These are phyloP conservation scores for Nothobranchius furzeri DNA, from an alignment of 2,113 vertebrate species.

Conservation along the genomic window DNA sequence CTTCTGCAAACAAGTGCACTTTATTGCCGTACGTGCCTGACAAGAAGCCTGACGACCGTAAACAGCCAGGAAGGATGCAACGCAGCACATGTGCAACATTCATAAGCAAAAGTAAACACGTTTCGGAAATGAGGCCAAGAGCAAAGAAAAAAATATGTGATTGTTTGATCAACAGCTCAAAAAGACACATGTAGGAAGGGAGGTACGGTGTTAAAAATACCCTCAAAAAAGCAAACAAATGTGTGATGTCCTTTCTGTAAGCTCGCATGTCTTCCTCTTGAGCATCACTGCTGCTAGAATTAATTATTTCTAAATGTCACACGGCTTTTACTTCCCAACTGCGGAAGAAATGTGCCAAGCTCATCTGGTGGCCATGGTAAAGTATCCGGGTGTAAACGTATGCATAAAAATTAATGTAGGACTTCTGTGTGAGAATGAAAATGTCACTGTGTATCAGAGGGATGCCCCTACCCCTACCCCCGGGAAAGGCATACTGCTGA, in stretches of 20 bases:
- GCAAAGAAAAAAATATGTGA: too few species aligned
- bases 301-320: constrained; percentile 43
- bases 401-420: constrained; percentile 25
- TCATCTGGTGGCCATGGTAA: constrained; percentile 29
- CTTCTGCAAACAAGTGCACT: constrained; percentile 44
- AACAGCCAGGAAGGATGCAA: not conserved
- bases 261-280: constrained; percentile 12
- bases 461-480: too few species aligned
- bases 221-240: constrained; percentile 26
- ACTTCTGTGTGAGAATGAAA: not conserved
- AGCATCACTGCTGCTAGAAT: constrained; percentile 30
- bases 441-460: not conserved
- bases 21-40: not conserved
- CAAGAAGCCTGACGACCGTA: not conserved
- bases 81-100: constrained; percentile 1
- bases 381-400: not conserved
- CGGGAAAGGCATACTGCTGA: not conserved
- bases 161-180: too few species aligned
- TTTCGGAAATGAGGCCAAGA: constrained; percentile 1
- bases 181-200: not conserved
- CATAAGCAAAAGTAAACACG: not conserved
- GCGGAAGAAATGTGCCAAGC: constrained; percentile 20
- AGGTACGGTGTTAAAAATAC: constrained; percentile 7
- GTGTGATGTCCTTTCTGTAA: constrained; percentile 20
- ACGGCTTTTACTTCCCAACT: constrained; percentile 31